These are phyloP conservation scores for Heterodera filipjevi DNA, from an alignment of 2,888 invertebrate species.

Conservation along the genomic window DNA sequence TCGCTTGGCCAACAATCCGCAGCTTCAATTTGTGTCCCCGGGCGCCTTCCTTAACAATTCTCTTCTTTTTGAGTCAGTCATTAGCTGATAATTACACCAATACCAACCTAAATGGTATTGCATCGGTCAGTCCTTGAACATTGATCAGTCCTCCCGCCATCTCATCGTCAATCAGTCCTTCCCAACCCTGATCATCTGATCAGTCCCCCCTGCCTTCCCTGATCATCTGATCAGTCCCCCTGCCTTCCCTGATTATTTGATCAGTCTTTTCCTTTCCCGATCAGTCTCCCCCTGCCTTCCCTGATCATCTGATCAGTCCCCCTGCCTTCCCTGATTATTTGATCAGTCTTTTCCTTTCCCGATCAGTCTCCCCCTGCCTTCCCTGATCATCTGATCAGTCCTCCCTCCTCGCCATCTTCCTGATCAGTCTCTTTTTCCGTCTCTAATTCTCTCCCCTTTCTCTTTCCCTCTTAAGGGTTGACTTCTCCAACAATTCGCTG, in stretches of 20 bases:
- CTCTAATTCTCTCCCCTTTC: no score
- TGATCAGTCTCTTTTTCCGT: background rate
- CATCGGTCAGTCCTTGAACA: background rate
- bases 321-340: background rate
- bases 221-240: no score
- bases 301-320: background rate
- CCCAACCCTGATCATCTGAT: no score
- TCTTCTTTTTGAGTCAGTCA: slow-evolving; percentile 41
- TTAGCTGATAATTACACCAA: no score
- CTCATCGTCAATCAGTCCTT: background rate
- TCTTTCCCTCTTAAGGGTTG: slow-evolving; percentile 35
- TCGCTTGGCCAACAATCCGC: slow-evolving; percentile 42
- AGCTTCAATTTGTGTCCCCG: slow-evolving; percentile 46
- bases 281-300: background rate
- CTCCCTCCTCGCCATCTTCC: no score
- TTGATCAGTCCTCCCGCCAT: no score
- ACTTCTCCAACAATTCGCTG: slow-evolving; percentile 42
- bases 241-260: no score
- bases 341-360: no score
- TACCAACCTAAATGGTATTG: no score
- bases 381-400: no score
- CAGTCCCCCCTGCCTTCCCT: background rate
- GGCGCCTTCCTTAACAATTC: slow-evolving; percentile 46
- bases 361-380: no score
- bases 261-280: no score